Percentiles rank a stretch among this genome's conserved stretches.
Conservation (phyloP, 2,888 invertebrate species). For the Mesoligia furuncula region DNA sequence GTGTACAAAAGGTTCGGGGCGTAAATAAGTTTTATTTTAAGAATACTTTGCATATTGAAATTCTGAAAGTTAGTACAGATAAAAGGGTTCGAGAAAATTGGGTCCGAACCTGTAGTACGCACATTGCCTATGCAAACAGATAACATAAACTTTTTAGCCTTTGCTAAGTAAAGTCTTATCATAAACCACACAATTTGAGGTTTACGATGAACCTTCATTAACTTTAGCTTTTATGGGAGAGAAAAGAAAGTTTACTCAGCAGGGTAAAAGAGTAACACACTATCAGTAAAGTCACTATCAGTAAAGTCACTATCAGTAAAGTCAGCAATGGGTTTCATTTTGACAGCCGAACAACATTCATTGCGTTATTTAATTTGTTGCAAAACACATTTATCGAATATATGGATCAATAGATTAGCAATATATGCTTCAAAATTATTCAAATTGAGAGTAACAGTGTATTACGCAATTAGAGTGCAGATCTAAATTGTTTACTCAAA, state of each 20-base stretch:
- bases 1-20: background rate
- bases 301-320: too few relatives aligned
- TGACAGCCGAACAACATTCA: too few relatives aligned
- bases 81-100: slow-evolving; percentile 47
- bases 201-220: slow-evolving; percentile 28
- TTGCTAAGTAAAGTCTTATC: slow-evolving; percentile 23
- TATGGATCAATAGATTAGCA: too few relatives aligned
- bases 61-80: slow-evolving; percentile 33
- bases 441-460: too few relatives aligned
- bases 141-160: slow-evolving; percentile 42
- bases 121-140: slow-evolving; percentile 35
- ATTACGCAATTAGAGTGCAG: too few relatives aligned
- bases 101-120: slow-evolving; percentile 23
- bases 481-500: background rate
- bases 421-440: too few relatives aligned
- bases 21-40: slow-evolving; percentile 14
- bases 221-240: background rate
- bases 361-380: too few relatives aligned
- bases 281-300: too few relatives aligned
- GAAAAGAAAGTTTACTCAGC: background rate
- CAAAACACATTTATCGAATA: too few relatives aligned
- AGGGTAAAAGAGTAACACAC: too few relatives aligned
- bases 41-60: slow-evolving; percentile 39
- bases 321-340: too few relatives aligned
- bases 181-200: slow-evolving; percentile 42